These are phyloP conservation scores for Panthera tigris DNA, from an alignment of 2,113 vertebrate genomes.

Conservation along the genomic window DNA sequence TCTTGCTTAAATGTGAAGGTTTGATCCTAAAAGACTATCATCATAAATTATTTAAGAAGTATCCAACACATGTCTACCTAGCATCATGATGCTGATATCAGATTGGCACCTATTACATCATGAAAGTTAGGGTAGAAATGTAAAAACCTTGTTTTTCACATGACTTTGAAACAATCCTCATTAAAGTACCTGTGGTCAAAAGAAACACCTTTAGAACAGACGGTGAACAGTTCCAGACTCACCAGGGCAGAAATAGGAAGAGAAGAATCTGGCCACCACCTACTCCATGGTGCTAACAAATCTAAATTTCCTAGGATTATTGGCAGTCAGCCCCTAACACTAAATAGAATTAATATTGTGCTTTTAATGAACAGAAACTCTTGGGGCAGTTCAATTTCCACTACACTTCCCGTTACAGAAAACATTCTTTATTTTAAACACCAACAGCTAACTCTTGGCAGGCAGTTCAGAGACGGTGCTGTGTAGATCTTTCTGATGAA, in stretches of 20 bases:
- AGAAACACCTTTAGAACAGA: not conserved
- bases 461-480: conserved; percentile 50
- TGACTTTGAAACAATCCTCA: not conserved
- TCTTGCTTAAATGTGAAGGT: not conserved
- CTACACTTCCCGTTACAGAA: conserved; percentile 61
- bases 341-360: conserved; percentile 36
- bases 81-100: not conserved
- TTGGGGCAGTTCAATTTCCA: conserved; percentile 57
- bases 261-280: not conserved
- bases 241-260: not conserved
- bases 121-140: not conserved
- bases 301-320: not conserved
- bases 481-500: conserved; percentile 64
- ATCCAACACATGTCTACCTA: not conserved
- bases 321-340: not conserved
- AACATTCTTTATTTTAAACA: conserved; percentile 71
- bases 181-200: not conserved
- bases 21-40: not conserved
- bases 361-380: conserved; percentile 64
- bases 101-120: not conserved
- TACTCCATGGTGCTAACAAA: not conserved
- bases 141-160: not conserved
- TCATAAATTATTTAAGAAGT: not conserved
- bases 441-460: conserved; percentile 57
- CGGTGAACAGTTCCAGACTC: not conserved